phyloP scores from a whole-genome alignment of 2,113 vertebrate genomes.

The Ancistrus triradiatus region DNA sequence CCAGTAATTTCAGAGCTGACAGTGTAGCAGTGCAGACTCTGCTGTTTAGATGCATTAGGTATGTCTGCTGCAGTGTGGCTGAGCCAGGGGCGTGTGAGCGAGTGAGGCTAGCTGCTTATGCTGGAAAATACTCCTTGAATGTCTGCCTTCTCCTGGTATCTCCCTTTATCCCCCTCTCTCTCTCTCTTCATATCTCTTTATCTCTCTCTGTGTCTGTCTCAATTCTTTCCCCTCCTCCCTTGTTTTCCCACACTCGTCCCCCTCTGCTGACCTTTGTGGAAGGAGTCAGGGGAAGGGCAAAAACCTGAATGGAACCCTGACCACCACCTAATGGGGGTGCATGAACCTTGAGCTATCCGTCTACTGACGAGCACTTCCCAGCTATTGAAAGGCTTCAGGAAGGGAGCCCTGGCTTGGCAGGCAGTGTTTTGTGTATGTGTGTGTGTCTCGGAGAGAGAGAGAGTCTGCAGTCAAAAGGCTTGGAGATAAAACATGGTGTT shows the following conservation, averaged over 20 bases:
- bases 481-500: neutral
- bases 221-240: conserved; percentile 3
- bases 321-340: conserved; percentile 32
- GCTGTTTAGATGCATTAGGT: neutral
- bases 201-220: too few relatives aligned
- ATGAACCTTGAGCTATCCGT: conserved; percentile 23
- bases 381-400: conserved; percentile 26
- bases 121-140: neutral
- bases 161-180: too few relatives aligned
- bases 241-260: conserved; percentile 19
- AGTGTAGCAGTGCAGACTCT: conserved; percentile 1
- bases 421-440: conserved; percentile 5
- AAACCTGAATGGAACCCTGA: conserved; percentile 22
- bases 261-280: conserved; percentile 32
- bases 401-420: conserved; percentile 12
- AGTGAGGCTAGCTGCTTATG: neutral
- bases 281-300: conserved; percentile 29
- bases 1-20: too few relatives aligned
- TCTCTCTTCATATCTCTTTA: too few relatives aligned
- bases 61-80: neutral
- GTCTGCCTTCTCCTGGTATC: conserved; percentile 7
- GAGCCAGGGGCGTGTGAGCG: neutral
- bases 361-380: conserved; percentile 18
- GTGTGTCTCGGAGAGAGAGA: conserved; percentile 11
- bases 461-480: neutral